Evolutionary conservation across 2,888 invertebrate genomes (phyloP).

Genomic region (Fragum sueziense): DNA sequence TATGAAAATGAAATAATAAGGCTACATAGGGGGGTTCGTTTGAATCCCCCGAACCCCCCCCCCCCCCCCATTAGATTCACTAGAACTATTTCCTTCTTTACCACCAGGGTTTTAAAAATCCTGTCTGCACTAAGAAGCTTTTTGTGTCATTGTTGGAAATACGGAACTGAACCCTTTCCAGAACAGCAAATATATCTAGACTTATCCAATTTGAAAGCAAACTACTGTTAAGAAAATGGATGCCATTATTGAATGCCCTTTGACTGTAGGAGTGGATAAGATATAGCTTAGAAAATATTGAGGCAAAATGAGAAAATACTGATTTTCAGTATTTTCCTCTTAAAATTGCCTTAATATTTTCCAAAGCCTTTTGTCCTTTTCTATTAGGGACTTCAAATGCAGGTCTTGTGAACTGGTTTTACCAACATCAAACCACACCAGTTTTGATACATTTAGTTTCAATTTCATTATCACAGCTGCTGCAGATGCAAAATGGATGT

Average conservation of each 20-base stretch:
- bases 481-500: too few relatives aligned
- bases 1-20: too few relatives aligned
- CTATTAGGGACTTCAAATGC: neutral
- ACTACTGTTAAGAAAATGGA: neutral
- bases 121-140: neutral
- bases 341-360: neutral
- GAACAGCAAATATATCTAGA: neutral
- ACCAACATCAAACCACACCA: neutral
- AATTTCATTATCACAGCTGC: neutral
- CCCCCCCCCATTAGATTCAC: neutral
- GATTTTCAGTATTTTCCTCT: neutral
- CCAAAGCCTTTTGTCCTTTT: too few relatives aligned
- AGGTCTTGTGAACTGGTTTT: neutral
- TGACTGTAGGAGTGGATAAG: neutral
- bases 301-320: neutral
- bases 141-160: neutral
- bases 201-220: neutral
- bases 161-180: neutral
- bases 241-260: neutral
- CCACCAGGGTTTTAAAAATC: neutral
- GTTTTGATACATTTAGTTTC: neutral
- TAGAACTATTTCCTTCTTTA: neutral
- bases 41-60: too few relatives aligned
- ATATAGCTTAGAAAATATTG: neutral
- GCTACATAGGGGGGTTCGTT: too few relatives aligned